Base-by-base conservation (phyloP, 2,113 vertebrate genomes). In the Puffinus mauretanicus region DNA sequence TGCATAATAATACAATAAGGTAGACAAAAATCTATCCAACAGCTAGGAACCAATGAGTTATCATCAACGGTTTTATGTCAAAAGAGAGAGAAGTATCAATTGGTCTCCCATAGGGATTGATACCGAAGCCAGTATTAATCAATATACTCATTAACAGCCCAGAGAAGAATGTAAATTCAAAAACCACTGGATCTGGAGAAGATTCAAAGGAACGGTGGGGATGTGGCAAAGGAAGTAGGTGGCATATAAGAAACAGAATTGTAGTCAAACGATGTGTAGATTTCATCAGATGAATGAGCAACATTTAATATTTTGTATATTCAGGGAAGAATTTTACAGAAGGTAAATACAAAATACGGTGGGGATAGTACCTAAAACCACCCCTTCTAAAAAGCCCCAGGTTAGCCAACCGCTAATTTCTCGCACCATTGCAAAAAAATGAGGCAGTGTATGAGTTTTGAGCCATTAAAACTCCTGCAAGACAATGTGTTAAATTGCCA, bases 41-140 rank as follows among this genome's bases (percentile, higher is more conserved):
- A 91, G 81, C 85, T 79, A 82, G 95, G 69, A 97, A 71, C 91
- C 97, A 96, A 90, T 94, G 93, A 97, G 92, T 97, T 96, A 86
- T 95, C 94, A 95, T 96, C 96, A 95, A 96, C 70, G 96, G 94
- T 84, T 97, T 96, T 97, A 44, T 97, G 95, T 97, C 96, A 95
- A 93, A 95, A 95, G 77, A 82, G 84, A 95, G 70, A 92, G 93
- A 96, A 93, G 93, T 97, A 97, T 97, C 96, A 97, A 96, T 97
- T 96, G 96, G 79, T 96, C 73, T 95, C 96, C 95, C 96, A 82
- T 7, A 44, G 94, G 96, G 85, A 96, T 82, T 97, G 94, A 93
- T 92, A 96, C 89, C 0, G 0, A 81, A 94, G 96, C 89, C 73
- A 89, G 80, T 90, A 93, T 96, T 93, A 96, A 97, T 97, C 97